Evolutionary conservation across 2,113 vertebrate species (phyloP).

Genomic region (Okapia johnstoni): DNA sequence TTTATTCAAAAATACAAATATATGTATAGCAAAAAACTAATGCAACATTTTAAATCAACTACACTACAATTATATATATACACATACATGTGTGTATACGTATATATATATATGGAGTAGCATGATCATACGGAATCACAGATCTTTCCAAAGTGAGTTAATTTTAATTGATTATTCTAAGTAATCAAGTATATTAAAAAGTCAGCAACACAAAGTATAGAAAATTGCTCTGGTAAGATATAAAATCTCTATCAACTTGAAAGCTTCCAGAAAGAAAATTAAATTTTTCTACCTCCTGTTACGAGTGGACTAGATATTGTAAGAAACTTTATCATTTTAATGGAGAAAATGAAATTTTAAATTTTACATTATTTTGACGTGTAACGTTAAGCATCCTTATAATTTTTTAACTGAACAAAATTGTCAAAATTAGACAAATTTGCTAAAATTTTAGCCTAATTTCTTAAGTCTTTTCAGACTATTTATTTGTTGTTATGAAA

Average conservation of each 20-base stretch:
- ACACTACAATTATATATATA: neutral
- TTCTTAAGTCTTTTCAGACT: neutral
- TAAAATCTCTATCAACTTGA: neutral
- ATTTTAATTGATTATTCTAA: neutral
- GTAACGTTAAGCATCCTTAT: neutral
- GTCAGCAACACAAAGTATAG: neutral
- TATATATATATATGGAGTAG: neutral
- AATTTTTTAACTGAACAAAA: neutral
- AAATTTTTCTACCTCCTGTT: neutral
- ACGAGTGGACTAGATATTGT: neutral
- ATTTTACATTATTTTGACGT: neutral
- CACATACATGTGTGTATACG: neutral
- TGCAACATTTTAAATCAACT: neutral
- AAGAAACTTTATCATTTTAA: neutral
- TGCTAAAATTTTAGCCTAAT: neutral
- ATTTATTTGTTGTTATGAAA: neutral
- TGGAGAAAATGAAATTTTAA: neutral
- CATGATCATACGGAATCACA: neutral
- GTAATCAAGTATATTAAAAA: neutral
- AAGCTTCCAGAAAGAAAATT: neutral
- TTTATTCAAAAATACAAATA: neutral
- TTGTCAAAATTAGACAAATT: neutral
- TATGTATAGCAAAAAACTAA: neutral
- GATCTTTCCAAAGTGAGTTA: neutral
- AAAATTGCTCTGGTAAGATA: neutral